phyloP scores from a whole-genome alignment of 23 tunicate genomes.

The Pegea sp. region DNA sequence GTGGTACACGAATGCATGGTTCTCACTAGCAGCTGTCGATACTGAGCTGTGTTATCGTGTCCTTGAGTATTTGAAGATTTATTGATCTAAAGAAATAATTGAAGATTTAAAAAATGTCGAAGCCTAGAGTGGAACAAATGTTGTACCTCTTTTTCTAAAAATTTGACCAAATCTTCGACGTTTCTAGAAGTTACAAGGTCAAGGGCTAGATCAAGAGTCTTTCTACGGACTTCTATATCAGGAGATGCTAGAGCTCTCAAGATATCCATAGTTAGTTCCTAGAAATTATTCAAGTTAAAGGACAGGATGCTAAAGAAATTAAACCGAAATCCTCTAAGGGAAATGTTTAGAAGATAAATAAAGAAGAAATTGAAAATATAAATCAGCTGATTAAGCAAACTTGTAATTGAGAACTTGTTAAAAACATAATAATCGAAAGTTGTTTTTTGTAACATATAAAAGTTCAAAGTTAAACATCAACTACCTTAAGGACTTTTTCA shows the following conservation, averaged over 20 bases:
- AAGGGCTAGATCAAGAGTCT: constrained; percentile 90
- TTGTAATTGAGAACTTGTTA: background rate
- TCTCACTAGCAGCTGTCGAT: constrained; percentile 84
- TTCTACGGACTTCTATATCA: constrained; percentile 87
- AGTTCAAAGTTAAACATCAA: background rate
- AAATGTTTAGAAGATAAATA: no score
- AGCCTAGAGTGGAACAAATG: background rate
- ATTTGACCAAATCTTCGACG: constrained; percentile 88
- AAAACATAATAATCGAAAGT: no score
- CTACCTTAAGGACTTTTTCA: constrained; percentile 79
- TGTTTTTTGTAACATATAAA: no score
- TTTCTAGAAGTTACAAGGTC: constrained; percentile 92
- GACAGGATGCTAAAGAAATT: no score
- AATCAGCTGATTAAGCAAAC: no score
- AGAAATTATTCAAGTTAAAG: no score
- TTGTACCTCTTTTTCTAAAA: constrained; percentile 88
- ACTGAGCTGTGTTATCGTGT: constrained; percentile 81
- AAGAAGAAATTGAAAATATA: no score
- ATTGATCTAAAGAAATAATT: constrained; percentile 21
- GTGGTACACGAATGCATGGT: constrained; percentile 74
- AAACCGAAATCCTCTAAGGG: no score
- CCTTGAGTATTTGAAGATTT: constrained; percentile 58
- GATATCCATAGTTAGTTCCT: constrained; percentile 96
- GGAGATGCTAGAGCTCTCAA: constrained; percentile 91
- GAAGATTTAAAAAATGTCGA: background rate